These are phyloP conservation scores for Diogma glabrata DNA, from an alignment of 2,888 invertebrate genomes.

Conservation along the genomic window DNA sequence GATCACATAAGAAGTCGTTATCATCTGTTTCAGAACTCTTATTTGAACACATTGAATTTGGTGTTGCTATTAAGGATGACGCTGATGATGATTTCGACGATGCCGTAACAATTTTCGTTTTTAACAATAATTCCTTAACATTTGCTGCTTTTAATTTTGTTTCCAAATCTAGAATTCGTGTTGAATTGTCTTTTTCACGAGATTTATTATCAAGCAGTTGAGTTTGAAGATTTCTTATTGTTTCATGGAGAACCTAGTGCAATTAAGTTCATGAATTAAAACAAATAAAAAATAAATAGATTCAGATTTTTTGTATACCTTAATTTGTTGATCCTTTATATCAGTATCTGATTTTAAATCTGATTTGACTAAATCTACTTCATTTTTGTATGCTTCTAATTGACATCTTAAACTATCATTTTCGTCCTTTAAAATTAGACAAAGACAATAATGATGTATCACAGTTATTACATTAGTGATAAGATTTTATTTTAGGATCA, in stretches of 20 bases:
- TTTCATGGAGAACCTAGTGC: constrained; percentile 35
- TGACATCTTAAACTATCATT: constrained; percentile 85
- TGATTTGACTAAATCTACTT: constrained; percentile 75
- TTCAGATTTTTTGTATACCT: too few species aligned
- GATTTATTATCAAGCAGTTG: constrained; percentile 34
- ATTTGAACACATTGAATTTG: too few species aligned
- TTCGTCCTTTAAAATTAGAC: constrained; percentile 49
- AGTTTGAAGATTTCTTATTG: constrained; percentile 36
- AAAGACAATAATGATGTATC: too few species aligned
- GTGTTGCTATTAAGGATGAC: too few species aligned
- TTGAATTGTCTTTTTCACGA: constrained; percentile 32
- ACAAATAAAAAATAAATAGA: background rate
- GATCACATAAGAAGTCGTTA: too few species aligned
- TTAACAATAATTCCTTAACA: constrained; percentile 34
- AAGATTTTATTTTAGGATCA: too few species aligned
- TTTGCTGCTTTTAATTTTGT: constrained; percentile 33
- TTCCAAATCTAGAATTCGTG: constrained; percentile 31
- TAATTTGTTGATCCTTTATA: constrained; percentile 75
- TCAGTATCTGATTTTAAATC: constrained; percentile 70
- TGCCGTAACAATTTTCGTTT: constrained; percentile 32
- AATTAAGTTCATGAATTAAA: background rate
- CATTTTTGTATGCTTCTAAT: constrained; percentile 87
- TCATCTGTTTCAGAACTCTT: constrained; percentile 25
- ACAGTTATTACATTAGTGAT: too few species aligned
- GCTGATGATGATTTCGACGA: constrained; percentile 17